Base-by-base conservation (phyloP, 30 jellyfish, hydroid and myxozoan genomes). In the Hydractinia echinata region DNA sequence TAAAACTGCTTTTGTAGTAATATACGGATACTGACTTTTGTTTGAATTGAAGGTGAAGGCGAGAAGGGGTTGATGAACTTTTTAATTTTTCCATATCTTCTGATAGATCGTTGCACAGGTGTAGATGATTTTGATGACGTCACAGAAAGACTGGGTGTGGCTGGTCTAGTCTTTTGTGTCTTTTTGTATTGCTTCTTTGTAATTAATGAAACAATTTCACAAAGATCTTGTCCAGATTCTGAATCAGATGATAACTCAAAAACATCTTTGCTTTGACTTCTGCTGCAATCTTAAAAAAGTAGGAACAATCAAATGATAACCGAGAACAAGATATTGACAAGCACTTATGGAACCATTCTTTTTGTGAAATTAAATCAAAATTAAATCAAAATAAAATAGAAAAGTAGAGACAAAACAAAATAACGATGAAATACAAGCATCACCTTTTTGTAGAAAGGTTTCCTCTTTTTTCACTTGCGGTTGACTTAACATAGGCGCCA, bases 81-180 rank as follows among this genome's bases (percentile, higher is more conserved):
- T 56, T 80, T 80, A 15, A 80, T 80, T 67, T 61, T 80, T 5
- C 87, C 87, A 53, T 80, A 80, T 66, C 87, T 80, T 51, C 83
- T 80, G 69, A 80, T 80, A 4, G 87, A 80, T 61, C 87, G 1
- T 16, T 80, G 87, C 6, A 80, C 56, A 4, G 87, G 87, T 56
- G 87, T 80, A 18, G 87, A n/a, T 52, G 87, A 69, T 39, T 64
- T 80, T 15, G 66, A 7, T 61, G 87, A n/a, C 21, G 83, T 74
- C 0, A 74, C 51, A 19, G 73, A 55, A 55, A 20, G 4, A 44
- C 54, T 74, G 5, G 76, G 15, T 49, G 20, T 48, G 10, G 83
- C 50, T 5, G 54, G n/a, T 50, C 54, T 1, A 18, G 51, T 3
- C 2, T 74, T 20, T 20, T 13, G 10, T 74, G 68, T 4, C 6